Percentiles rank a stretch among this genome's conserved stretches.
phyloP scores from a whole-genome alignment of 2,797 vertebrate species.

The Poeciliopsis infans region DNA sequence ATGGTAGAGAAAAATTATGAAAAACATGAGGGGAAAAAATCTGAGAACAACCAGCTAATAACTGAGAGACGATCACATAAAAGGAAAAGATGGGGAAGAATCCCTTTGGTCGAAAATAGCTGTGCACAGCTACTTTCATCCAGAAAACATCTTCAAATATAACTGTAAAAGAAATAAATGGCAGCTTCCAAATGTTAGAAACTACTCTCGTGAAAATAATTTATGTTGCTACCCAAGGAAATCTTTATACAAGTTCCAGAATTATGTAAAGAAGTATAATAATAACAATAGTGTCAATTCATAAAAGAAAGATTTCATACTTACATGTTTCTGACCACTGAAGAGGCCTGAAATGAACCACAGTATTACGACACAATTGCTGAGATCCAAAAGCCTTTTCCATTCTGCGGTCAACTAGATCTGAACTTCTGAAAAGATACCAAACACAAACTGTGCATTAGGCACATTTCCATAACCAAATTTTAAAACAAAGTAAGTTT shows the following conservation, averaged over 20 bases:
- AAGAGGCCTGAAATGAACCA: background rate
- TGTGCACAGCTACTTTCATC: conserved; percentile 56
- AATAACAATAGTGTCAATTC: conserved; percentile 8
- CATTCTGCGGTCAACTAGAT: background rate
- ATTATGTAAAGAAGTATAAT: conserved; percentile 28
- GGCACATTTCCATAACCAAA: background rate
- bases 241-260: conserved; percentile 3
- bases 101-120: conserved; percentile 56
- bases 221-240: conserved; percentile 4
- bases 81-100: conserved; percentile 49
- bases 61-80: conserved; percentile 54
- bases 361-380: background rate
- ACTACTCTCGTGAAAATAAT: conserved; percentile 22
- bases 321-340: background rate
- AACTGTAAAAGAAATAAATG: conserved; percentile 55
- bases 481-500: background rate
- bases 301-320: background rate
- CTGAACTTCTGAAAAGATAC: background rate
- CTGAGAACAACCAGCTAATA: conserved; percentile 50
- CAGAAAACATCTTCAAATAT: conserved; percentile 67
- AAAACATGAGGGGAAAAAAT: conserved; percentile 1
- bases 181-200: conserved; percentile 44
- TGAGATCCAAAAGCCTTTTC: background rate
- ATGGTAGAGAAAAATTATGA: conserved; percentile 44
- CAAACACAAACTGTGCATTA: background rate